Base-by-base conservation (phyloP, 1,140 invertebrate species). In the Conus betulinus region DNA sequence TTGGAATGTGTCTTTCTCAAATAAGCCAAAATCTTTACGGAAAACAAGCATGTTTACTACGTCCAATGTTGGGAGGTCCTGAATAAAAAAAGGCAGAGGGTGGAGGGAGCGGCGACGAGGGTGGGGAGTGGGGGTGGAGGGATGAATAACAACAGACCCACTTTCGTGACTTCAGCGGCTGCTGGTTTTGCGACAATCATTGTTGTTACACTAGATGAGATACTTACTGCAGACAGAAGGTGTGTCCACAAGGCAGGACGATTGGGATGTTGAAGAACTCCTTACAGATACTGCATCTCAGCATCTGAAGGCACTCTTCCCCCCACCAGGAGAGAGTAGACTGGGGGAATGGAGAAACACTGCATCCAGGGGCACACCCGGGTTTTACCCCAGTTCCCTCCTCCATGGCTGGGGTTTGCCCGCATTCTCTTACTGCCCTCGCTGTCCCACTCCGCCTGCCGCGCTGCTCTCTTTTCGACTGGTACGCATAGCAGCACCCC, bases 251-350 rank as follows among this genome's bases (percentile, higher is more conserved):
- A 51, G 89, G 89, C 53, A 90, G 81, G 13, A 90, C 89, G 81
- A 90, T 90, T n/a, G 89, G 89, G n/a, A 90, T 86, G 79, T 88
- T 88, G 76, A 90, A 90, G 79, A 90, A 90, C 79, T 90, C 89
- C 89, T 87, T 90, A 78, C 89, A 90, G n/a, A 90, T 90, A 15
- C 89, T 78, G 76, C 89, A 90, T 10, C 88, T 78, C 53, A 90
- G 88, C 60, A 88, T 88, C 60, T 90, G 89, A 81, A 90, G 79
- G 71, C 85, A 88, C 55, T 90, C 88, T 57, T 85, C 89, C n/a
- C n/a, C n/a, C 89, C 81, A 90, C 60, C 27, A 90, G 57, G n/a
- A n/a, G 85, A 88, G 81, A 82, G 76, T 67, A 90, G 85, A 27
- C 57, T 53, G 20, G 88, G 87, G 8, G 89, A 88, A 53, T 90